Evolutionary conservation across 2,797 vertebrate species (phyloP).

Genomic region (Rhyacichthys aspro): DNA sequence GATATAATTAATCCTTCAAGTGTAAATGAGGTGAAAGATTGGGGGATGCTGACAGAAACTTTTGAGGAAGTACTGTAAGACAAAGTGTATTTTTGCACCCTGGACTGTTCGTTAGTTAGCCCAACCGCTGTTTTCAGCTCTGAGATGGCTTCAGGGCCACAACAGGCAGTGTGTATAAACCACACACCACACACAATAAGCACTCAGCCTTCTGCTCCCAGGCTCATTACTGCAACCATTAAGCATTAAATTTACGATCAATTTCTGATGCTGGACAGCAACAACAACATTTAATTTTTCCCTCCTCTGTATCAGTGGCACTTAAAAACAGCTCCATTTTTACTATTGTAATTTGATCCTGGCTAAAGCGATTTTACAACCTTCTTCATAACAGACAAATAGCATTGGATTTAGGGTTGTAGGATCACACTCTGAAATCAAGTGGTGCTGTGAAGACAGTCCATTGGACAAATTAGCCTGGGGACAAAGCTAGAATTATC

Average conservation of each 20-base stretch:
- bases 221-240: constrained; percentile 29
- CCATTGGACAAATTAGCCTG: constrained; percentile 29
- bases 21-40: constrained; percentile 1
- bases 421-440: constrained; percentile 18
- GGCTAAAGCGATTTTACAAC: constrained; percentile 2
- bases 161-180: constrained; percentile 13
- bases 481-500: constrained; percentile 35
- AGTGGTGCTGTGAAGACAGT: constrained; percentile 23
- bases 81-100: constrained; percentile 25
- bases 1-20: constrained; percentile 15
- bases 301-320: background rate
- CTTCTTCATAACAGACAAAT: background rate
- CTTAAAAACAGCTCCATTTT: constrained; percentile 8
- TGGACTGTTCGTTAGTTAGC: constrained; percentile 29
- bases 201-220: constrained; percentile 15
- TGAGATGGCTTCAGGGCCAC: constrained; percentile 14
- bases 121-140: constrained; percentile 22
- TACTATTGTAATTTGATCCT: background rate
- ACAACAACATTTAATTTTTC: constrained; percentile 5
- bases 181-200: constrained; percentile 1
- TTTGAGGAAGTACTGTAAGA: background rate
- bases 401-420: constrained; percentile 5
- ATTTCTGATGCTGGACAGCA: constrained; percentile 10
- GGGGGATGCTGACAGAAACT: background rate
- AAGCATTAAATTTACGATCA: constrained; percentile 24